Conservation (phyloP, 2,113 vertebrate genomes). For the Axis porcinus region DNA sequence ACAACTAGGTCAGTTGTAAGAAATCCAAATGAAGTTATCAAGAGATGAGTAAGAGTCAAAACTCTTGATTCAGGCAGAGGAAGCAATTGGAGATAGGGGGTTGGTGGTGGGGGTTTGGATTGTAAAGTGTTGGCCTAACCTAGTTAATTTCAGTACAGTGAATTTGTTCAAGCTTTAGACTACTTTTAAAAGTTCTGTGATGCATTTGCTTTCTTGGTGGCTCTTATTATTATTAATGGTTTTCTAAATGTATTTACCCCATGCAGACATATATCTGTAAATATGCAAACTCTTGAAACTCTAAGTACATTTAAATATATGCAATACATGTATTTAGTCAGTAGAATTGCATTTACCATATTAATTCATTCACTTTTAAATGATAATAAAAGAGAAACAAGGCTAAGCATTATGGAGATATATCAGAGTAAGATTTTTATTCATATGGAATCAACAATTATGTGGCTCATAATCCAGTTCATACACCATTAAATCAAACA, state of each 20-base stretch:
- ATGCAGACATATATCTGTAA: neutral
- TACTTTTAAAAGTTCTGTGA: neutral
- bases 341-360: neutral
- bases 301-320: neutral
- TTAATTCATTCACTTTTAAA: neutral
- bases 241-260: neutral
- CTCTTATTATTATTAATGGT: neutral
- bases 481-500: neutral
- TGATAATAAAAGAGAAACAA: neutral
- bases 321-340: neutral
- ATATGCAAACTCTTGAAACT: neutral
- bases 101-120: fast-evolving
- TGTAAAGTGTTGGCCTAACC: neutral
- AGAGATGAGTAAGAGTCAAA: neutral
- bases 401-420: neutral
- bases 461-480: neutral
- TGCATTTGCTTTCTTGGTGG: neutral
- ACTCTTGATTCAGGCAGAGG: neutral
- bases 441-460: neutral
- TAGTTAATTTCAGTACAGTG: neutral
- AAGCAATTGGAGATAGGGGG: fast-evolving
- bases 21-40: neutral
- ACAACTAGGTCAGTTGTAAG: neutral
- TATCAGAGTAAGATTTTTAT: neutral
- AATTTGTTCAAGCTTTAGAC: neutral